These are phyloP conservation scores for Pelecanus crispus DNA, from an alignment of 2,113 vertebrate genomes.

Conservation along the genomic window DNA sequence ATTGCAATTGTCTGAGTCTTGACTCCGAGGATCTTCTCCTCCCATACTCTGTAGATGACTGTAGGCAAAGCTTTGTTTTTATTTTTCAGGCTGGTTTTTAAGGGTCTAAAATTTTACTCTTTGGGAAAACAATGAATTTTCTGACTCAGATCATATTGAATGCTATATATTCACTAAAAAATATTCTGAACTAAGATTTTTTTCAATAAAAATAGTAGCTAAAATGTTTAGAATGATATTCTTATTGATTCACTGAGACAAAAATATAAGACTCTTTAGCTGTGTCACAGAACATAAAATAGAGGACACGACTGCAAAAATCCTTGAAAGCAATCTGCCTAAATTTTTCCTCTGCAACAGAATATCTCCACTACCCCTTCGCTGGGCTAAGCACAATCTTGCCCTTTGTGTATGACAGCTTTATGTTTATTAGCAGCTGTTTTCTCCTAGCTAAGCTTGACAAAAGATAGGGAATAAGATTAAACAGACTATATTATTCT, in stretches of 20 bases:
- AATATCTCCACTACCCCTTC: not conserved
- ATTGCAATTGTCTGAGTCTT: not conserved
- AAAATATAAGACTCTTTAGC: not conserved
- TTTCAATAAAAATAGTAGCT: not conserved
- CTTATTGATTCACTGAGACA: not conserved
- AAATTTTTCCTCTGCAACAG: not conserved
- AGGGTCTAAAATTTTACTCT: not conserved
- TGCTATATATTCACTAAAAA: not conserved
- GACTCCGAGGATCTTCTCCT: not conserved
- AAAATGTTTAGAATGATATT: not conserved
- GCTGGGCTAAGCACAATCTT: not conserved
- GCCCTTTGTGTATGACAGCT: constrained; percentile 1
- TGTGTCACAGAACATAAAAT: not conserved
- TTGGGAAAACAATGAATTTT: not conserved
- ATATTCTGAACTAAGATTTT: not conserved
- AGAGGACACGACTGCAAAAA: not conserved
- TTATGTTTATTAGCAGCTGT: constrained; percentile 28
- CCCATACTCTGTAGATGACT: not conserved
- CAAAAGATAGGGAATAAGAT: not conserved
- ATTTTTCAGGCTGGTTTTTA: not conserved
- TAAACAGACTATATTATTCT: not conserved
- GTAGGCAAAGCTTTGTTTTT: not conserved
- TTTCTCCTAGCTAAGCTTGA: not conserved
- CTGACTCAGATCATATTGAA: not conserved
- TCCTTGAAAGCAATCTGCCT: not conserved